Base-by-base conservation (phyloP, 2,888 invertebrate species). In the Andrena dorsata region DNA sequence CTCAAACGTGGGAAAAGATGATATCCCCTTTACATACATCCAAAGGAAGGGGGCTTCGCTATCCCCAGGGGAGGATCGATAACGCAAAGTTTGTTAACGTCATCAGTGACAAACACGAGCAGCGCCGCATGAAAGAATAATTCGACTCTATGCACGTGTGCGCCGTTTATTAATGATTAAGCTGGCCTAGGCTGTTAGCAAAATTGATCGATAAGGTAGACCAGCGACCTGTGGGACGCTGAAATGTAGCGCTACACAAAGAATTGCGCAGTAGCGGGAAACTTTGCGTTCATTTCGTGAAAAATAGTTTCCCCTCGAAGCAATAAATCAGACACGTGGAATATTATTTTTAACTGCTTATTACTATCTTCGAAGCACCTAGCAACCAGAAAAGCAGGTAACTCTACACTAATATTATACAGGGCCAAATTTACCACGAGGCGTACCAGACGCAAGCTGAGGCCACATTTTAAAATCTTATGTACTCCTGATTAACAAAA, bases 131-230 rank as follows among this genome's bases (percentile, higher is more conserved):
- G n/a, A 56, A 56, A 23, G 20, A 56, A 23, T 60, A 30, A 28
- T 26, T 20, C 10, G 28, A 28, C 26, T 60, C 60, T 28, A 28
- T 28, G 13, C 23, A 53, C 56, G 23, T 65, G 65, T 49, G 32
- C 30, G 5, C 73, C 73, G 49, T n/a, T 77, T 66, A 74, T 74
- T 70, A 65, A 58, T 73, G 72, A 77, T 69, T 58, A 69, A 65
- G 10, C 56, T 10, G 23, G 20, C 23, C 56, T 10, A 23, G 23
- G 23, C 56, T 26, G 10, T 56, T 26, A 56, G 56, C 4, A 56
- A 23, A 56, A 56, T 56, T 69, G 63, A 35, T 56, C 56, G 23
- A 26, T 26, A 26, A 10, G 10, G 20, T 20, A 20, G 51, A 51
- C 51, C 51, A 20, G 8, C 51, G 20, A 51, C 51, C 51, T 51